Percentiles rank a stretch among this genome's conserved stretches.
Conservation (phyloP, 1,140 invertebrate species). For the Leguminivora glycinivorella region DNA sequence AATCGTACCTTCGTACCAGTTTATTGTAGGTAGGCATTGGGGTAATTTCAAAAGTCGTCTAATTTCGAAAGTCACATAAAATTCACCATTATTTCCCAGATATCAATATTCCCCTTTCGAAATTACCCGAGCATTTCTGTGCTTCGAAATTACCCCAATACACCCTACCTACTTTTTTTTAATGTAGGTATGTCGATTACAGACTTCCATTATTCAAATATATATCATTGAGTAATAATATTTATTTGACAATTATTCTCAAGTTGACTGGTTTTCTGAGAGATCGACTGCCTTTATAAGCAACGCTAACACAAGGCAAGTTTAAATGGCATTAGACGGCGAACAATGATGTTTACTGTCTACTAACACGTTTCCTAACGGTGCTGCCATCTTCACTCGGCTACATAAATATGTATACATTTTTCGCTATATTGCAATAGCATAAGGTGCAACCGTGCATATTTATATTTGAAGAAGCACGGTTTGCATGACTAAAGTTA, state of each 20-base stretch:
- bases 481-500: conserved; percentile 38
- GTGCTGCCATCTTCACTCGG: neutral
- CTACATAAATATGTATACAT: neutral
- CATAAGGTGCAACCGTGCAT: neutral
- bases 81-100: too few species aligned
- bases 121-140: too few species aligned
- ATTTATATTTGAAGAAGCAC: neutral
- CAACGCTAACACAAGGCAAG: neutral
- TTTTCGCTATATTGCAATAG: neutral
- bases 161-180: too few species aligned
- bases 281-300: neutral
- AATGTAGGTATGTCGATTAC: too few species aligned
- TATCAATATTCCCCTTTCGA: too few species aligned
- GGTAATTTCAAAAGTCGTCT: too few species aligned
- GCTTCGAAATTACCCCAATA: too few species aligned
- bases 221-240: too few species aligned
- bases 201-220: too few species aligned
- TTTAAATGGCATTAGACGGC: conserved; percentile 24
- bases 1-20: too few species aligned
- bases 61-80: too few species aligned
- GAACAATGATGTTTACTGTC: conserved; percentile 28
- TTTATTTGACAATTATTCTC: neutral
- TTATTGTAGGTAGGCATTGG: too few species aligned
- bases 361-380: conserved; percentile 26
- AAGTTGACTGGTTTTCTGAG: neutral